Evolutionary conservation across 2,888 invertebrate species (phyloP).

Genomic region (Leptinotarsa tumamoca): DNA sequence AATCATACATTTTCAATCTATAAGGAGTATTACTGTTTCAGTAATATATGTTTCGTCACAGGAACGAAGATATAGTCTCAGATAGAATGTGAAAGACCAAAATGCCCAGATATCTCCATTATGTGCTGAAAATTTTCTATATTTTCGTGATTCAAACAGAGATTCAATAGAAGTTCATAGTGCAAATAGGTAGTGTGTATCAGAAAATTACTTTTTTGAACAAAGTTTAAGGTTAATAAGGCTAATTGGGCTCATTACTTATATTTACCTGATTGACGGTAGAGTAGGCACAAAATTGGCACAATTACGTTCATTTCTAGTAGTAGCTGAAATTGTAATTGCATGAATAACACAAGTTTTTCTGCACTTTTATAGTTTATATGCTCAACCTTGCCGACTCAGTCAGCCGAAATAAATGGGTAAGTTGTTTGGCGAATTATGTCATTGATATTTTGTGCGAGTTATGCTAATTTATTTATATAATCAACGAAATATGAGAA

Average conservation of each 20-base stretch:
- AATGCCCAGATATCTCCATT: too few species aligned
- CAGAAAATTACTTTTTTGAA: not conserved
- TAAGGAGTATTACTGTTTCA: too few species aligned
- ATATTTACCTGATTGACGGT: constrained; percentile 10
- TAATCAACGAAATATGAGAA: too few species aligned
- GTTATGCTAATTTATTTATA: not conserved
- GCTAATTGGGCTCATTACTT: not conserved
- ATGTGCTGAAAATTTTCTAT: too few species aligned
- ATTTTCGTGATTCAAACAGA: too few species aligned
- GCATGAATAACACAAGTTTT: not conserved
- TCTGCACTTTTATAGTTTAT: not conserved
- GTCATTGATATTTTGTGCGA: not conserved
- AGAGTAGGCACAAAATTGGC: not conserved
- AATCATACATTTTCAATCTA: too few species aligned
- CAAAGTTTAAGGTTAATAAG: not conserved
- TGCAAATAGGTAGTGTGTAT: not conserved
- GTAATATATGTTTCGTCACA: too few species aligned
- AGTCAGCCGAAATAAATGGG: not conserved
- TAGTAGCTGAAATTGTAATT: not conserved
- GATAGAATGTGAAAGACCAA: too few species aligned
- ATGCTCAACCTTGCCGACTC: not conserved
- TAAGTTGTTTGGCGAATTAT: not conserved
- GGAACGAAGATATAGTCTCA: too few species aligned
- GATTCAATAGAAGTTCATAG: not conserved
- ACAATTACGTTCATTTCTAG: not conserved